A percentile compares a stretch with the other conserved stretches of the same genome.
These are phyloP conservation scores for Scomber japonicus DNA, from an alignment of 2,113 vertebrate species.

Conservation along the genomic window DNA sequence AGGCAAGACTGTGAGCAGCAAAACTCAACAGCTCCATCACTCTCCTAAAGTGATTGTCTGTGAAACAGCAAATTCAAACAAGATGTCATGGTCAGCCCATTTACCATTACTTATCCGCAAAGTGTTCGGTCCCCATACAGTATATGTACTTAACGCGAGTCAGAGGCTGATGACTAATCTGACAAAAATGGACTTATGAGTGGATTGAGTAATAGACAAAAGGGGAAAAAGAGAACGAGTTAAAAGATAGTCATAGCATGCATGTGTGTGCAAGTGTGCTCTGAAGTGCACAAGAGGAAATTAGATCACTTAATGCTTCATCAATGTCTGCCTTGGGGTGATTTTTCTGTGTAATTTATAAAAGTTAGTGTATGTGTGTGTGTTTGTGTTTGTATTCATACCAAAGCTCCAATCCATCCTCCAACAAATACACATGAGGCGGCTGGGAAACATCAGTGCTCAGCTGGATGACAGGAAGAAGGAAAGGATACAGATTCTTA, in stretches of 20 bases:
- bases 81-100: slow-evolving; percentile 2
- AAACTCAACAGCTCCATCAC: slow-evolving; percentile 6
- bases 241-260: slow-evolving; percentile 11
- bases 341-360: background rate
- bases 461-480: slow-evolving; percentile 97
- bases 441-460: slow-evolving; percentile 97
- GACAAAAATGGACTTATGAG: slow-evolving; percentile 2
- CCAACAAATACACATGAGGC: slow-evolving; percentile 98
- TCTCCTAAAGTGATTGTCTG: background rate
- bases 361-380: background rate
- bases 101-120: slow-evolving; percentile 9
- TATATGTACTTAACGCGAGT: background rate
- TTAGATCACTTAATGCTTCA: slow-evolving; percentile 30
- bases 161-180: slow-evolving; percentile 22
- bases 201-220: background rate
- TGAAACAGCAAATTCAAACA: slow-evolving; percentile 11
- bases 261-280: background rate
- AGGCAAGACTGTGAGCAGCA: background rate
- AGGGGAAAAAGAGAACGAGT: background rate
- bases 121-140: slow-evolving; percentile 18
- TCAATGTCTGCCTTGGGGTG: slow-evolving; percentile 15
- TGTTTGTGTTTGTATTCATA: slow-evolving; percentile 72
- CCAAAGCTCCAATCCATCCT: slow-evolving; percentile 98
- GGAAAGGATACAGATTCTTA: slow-evolving; percentile 96
- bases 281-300: slow-evolving; percentile 19